Conservation (phyloP, 2,797 vertebrate species). For the Urophycis tenuis region DNA sequence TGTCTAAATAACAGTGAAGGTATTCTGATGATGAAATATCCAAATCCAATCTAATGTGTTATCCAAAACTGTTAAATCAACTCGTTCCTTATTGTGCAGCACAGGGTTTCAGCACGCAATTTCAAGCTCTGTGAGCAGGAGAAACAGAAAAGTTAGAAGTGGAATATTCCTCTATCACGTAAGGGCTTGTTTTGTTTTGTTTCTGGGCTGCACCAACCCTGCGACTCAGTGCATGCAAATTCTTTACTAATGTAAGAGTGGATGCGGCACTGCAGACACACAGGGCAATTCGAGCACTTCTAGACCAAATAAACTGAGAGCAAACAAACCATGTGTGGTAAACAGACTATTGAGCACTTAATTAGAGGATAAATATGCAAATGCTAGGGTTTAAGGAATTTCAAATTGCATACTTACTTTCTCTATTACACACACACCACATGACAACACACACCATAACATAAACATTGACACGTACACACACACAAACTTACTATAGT, state of each 20-base stretch:
- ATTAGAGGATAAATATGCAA: background rate
- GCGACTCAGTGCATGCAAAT: background rate
- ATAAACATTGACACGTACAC: constrained; percentile 3
- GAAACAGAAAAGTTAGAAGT: constrained; percentile 17
- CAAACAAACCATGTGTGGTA: background rate
- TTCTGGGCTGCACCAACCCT: background rate
- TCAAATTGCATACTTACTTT: background rate
- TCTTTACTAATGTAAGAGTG: background rate
- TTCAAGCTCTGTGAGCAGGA: constrained; percentile 14
- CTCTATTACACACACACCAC: background rate
- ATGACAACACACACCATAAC: background rate
- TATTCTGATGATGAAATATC: constrained; percentile 16
- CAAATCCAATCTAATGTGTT: constrained; percentile 15
- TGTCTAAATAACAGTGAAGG: background rate
- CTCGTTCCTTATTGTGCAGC: background rate
- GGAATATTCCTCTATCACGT: constrained; percentile 18
- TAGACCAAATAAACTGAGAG: background rate
- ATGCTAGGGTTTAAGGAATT: background rate
- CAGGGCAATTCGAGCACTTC: background rate
- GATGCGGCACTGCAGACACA: background rate
- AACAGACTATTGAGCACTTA: background rate
- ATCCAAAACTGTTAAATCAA: constrained; percentile 6
- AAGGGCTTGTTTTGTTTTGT: background rate
- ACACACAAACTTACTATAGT: no score
- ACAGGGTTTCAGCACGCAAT: constrained; percentile 16